Conservation (phyloP, 2,888 invertebrate genomes). For the Rotaria sp. region DNA sequence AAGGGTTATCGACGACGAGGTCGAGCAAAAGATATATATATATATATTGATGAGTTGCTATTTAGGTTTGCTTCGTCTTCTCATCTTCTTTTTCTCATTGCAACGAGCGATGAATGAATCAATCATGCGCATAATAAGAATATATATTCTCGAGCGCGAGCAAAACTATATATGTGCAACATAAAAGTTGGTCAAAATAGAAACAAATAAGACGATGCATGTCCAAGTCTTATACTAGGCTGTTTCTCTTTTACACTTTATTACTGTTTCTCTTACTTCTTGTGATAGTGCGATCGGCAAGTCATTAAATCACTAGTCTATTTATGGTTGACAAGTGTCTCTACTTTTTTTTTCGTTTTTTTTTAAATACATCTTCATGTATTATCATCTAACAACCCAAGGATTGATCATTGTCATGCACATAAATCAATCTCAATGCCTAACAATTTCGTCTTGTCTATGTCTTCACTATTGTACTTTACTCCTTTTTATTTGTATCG, state of each 20-base stretch:
- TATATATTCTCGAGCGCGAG: not conserved
- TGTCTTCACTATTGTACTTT: conserved; percentile 4
- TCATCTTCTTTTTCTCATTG: not conserved
- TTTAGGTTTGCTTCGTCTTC: not conserved
- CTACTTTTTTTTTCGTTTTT: not conserved
- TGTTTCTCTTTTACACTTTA: not conserved
- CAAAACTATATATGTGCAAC: not conserved
- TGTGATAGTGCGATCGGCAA: not conserved
- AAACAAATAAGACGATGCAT: not conserved
- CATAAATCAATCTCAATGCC: not conserved
- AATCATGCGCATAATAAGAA: conserved; percentile 19
- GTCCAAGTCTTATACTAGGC: not conserved
- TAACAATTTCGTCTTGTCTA: not conserved
- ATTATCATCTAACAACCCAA: not conserved
- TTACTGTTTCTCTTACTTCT: not conserved
- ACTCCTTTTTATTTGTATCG: not conserved
- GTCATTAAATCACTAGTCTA: not conserved
- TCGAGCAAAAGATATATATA: not conserved
- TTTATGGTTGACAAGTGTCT: not conserved
- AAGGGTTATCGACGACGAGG: not conserved
- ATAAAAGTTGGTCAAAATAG: not conserved
- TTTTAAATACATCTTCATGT: not conserved
- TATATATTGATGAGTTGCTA: not conserved
- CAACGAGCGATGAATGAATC: not conserved
- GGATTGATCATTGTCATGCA: not conserved